Conservation (phyloP, 2,888 invertebrate species). For the Sphaeridia pumilis region DNA sequence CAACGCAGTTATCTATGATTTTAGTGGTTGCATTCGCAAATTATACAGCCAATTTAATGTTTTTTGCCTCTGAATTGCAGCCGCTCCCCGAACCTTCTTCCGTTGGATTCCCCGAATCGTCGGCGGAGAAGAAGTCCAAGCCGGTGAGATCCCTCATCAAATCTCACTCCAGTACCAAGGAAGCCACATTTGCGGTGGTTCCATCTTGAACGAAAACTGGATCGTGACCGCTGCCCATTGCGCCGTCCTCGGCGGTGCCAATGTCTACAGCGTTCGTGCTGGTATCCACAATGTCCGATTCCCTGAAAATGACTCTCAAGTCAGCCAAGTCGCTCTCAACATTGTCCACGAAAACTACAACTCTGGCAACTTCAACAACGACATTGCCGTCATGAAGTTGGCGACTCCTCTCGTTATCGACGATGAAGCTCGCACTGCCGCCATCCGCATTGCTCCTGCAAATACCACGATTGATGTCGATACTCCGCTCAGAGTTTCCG, state of each 20-base stretch:
- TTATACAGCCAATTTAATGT: background rate
- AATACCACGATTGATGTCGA: background rate
- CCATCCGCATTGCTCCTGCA: background rate
- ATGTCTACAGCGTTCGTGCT: slow-evolving; percentile 1
- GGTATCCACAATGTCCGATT: slow-evolving; percentile 6
- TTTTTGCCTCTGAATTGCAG: background rate
- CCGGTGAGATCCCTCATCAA: slow-evolving; percentile 5
- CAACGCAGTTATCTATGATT: background rate
- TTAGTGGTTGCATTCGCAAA: background rate
- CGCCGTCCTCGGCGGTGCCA: background rate
- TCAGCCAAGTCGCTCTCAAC: background rate
- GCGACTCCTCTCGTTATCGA: background rate
- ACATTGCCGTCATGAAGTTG: slow-evolving; percentile 10
- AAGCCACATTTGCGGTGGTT: slow-evolving; percentile 10
- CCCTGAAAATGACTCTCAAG: slow-evolving; percentile 4
- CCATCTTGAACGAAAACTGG: slow-evolving; percentile 6
- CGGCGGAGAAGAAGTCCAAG: slow-evolving; percentile 2
- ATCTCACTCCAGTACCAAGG: slow-evolving; percentile 2
- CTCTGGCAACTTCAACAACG: background rate
- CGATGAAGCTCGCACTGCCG: background rate
- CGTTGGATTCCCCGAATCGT: slow-evolving; percentile 7
- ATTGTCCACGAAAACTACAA: slow-evolving; percentile 4
- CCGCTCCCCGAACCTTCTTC: background rate
- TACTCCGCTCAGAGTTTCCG: background rate
- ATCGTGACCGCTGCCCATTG: slow-evolving; percentile 16